A percentile compares a stretch with the other conserved stretches of the same genome.
Evolutionary conservation across 2,888 invertebrate species (phyloP).

Genomic region (Augiades crinisus): DNA sequence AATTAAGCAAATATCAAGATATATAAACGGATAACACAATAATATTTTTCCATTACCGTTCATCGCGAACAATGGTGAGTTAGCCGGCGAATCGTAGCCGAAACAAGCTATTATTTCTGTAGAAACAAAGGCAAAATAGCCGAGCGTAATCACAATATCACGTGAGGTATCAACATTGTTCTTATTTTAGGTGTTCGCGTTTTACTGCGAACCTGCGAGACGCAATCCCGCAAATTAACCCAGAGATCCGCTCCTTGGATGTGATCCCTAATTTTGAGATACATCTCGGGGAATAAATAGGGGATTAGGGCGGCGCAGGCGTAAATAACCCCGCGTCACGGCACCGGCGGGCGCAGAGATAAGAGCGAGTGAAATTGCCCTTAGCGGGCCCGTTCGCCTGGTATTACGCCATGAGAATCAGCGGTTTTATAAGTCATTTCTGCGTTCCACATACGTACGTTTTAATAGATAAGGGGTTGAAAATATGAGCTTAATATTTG

Average conservation of each 20-base stretch:
- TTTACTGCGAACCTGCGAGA: conserved; percentile 38
- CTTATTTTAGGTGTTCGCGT: conserved; percentile 44
- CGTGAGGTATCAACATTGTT: conserved; percentile 49
- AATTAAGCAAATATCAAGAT: conserved; percentile 22
- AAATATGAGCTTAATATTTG: neutral
- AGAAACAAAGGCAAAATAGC: conserved; percentile 41
- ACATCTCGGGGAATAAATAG: conserved; percentile 79
- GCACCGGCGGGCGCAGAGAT: conserved; percentile 56
- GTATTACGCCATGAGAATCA: conserved; percentile 49
- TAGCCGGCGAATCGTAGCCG: conserved; percentile 17
- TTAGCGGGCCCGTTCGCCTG: conserved; percentile 36
- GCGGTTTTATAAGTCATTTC: conserved; percentile 49
- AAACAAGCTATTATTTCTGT: conserved; percentile 42
- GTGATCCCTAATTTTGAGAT: conserved; percentile 82
- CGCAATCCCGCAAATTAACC: conserved; percentile 70
- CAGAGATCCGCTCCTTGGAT: conserved; percentile 51
- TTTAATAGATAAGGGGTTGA: neutral
- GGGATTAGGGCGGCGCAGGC: conserved; percentile 74
- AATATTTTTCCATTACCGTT: conserved; percentile 23
- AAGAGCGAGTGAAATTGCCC: conserved; percentile 68
- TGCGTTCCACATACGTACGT: neutral
- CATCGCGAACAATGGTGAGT: conserved; percentile 11
- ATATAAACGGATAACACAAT: conserved; percentile 12
- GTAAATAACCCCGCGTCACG: conserved; percentile 78
- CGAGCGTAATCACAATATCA: conserved; percentile 45